A percentile compares a stretch with the other conserved stretches of the same genome.
Evolutionary conservation across 1,140 invertebrate genomes (phyloP).

Genomic region (Drosophila kanapiae): DNA sequence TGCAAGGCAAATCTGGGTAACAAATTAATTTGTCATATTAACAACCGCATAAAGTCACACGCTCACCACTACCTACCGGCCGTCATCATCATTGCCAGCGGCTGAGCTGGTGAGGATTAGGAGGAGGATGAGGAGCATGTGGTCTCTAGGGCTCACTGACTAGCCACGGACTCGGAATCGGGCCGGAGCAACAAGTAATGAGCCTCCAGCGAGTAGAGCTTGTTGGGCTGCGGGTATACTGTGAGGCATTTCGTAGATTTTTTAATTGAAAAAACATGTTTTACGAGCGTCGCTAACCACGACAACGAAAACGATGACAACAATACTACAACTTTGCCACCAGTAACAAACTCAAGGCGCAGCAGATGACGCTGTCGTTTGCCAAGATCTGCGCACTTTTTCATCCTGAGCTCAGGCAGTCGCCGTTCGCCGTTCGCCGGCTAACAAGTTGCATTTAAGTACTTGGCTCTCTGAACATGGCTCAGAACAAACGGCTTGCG

Average conservation of each 20-base stretch:
- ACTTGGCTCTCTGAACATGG: constrained; percentile 43
- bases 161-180: constrained; percentile 42
- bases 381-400: constrained; percentile 71
- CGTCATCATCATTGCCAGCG: constrained; percentile 49
- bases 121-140: constrained; percentile 33
- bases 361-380: constrained; percentile 80
- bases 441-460: constrained; percentile 72
- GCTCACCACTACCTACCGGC: constrained; percentile 54
- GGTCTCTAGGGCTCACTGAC: constrained; percentile 45
- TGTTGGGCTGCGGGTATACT: constrained; percentile 45
- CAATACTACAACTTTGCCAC: constrained; percentile 37
- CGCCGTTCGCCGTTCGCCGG: constrained; percentile 5
- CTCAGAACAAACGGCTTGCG: constrained; percentile 40
- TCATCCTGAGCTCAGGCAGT: constrained; percentile 29
- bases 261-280: constrained; percentile 84
- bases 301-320: constrained; percentile 66
- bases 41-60: constrained; percentile 82
- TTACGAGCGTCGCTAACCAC: constrained; percentile 80
- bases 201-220: constrained; percentile 42
- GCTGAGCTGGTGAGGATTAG: constrained; percentile 27
- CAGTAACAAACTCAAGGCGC: constrained; percentile 58
- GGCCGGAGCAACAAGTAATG: constrained; percentile 46
- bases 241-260: constrained; percentile 80
- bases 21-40: constrained; percentile 84
- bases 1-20: constrained; percentile 70